A percentile compares a stretch with the other conserved stretches of the same genome.
These are phyloP conservation scores for Sorex araneus DNA, from an alignment of 2,113 vertebrate genomes.

Conservation along the genomic window DNA sequence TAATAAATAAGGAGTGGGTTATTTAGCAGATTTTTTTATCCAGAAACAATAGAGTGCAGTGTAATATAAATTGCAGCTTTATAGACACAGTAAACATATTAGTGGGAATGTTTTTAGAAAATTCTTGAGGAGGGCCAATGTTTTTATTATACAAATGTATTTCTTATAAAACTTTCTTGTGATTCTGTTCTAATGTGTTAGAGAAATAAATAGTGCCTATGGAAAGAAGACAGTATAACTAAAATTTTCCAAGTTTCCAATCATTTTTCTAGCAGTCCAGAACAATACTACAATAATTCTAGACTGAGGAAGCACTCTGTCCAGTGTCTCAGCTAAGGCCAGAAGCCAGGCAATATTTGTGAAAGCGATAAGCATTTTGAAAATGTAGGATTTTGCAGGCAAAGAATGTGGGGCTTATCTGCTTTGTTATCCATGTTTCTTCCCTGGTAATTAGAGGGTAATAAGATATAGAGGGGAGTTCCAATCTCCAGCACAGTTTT, in stretches of 20 bases:
- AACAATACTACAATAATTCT: neutral
- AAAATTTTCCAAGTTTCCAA: neutral
- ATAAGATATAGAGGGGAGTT: too few species aligned
- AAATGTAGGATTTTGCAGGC: neutral
- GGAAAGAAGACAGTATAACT: neutral
- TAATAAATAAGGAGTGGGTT: neutral
- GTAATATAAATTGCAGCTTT: neutral
- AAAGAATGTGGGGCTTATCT: neutral
- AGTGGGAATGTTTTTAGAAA: neutral
- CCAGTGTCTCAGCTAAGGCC: neutral
- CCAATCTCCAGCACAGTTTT: too few species aligned
- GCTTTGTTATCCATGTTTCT: neutral
- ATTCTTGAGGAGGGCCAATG: neutral
- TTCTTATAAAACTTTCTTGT: too few species aligned
- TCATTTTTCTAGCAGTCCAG: slow-evolving; percentile 19
- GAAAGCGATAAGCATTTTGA: neutral
- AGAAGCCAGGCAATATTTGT: neutral
- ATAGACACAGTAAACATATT: too few species aligned
- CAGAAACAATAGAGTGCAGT: slow-evolving; percentile 9
- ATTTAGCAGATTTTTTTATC: slow-evolving; percentile 8
- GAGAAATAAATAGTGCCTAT: neutral
- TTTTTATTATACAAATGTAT: neutral
- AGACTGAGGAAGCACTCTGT: neutral
- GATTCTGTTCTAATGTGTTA: neutral
- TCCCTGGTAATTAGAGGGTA: neutral